Evolutionary conservation across 2,113 vertebrate genomes (phyloP), one percentile per base, ranked within the genome.

Genomic region (Diadophis punctatus): DNA sequence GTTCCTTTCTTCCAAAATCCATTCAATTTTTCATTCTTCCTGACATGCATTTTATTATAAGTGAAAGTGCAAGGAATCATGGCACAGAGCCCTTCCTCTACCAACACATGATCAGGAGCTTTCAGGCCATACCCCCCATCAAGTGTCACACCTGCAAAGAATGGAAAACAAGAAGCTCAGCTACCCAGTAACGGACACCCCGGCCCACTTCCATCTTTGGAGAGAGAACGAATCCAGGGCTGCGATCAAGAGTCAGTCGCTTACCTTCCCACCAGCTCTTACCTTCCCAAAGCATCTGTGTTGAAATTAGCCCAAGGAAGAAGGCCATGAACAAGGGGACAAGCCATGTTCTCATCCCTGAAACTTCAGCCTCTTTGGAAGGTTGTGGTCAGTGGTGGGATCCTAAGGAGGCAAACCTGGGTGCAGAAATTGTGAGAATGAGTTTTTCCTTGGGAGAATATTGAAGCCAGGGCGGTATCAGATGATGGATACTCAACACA

Each of bases 21-120:
- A 27, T 43, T 25, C 74, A 89, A 39, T 49, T 0, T 0, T n/a
- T 0, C 6, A 34, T 0, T 0, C 0, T 0, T 0, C 0, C 0
- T 4, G 10, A 9, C 63, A 58, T 46, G 0, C 0, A 0, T 0
- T 49, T 3, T 0, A 0, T 48, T 8, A 16, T 92, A 92, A 27
- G 88, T 89, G 68, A 92, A 92, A 10, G 7, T 92, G 68, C 91
- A 92, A 7, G 52, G 68, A 46, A 92, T 58, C 22, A 20, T 0
- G 34, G 58, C 53, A 46, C 87, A 85, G 68, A 89, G 88, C 9
- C 68, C 87, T 53, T 49, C 30, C 22, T 58, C 52, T 16, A 92
- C 91, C 1, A 14, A 20, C 43, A 89, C 91, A 23, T 9, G 0
- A 11, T 0, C 1, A 16, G 68, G 43, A 30, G 20, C 53, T 6